phyloP scores from a whole-genome alignment of 2,888 invertebrate genomes.

The Meloe dianella region DNA sequence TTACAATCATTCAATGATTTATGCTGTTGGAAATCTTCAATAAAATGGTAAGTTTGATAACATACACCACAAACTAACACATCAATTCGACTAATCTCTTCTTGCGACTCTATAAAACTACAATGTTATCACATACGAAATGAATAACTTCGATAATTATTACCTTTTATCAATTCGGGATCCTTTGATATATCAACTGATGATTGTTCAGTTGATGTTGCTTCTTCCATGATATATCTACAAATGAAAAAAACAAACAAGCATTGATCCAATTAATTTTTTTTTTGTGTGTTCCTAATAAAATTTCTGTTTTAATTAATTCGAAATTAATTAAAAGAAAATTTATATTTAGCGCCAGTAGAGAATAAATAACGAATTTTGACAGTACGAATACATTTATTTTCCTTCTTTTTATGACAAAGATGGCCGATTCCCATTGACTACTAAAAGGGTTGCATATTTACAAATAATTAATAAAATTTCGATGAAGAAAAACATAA shows the following conservation, averaged over 20 bases:
- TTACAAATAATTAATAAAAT: conserved; percentile 36
- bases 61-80: conserved; percentile 85
- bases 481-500: conserved; percentile 35
- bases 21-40: conserved; percentile 80
- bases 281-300: too few species aligned
- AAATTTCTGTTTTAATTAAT: too few species aligned
- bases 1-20: conserved; percentile 55
- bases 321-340: conserved; percentile 10
- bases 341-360: conserved; percentile 42
- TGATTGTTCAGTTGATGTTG: conserved; percentile 21
- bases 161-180: conserved; percentile 45
- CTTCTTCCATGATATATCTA: conserved; percentile 32
- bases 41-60: conserved; percentile 78
- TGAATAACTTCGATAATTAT: conserved; percentile 14
- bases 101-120: conserved; percentile 70
- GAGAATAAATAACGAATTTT: conserved; percentile 21
- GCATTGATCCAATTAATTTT: too few species aligned
- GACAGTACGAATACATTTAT: conserved; percentile 21
- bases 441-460: conserved; percentile 36
- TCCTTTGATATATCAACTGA: conserved; percentile 42
- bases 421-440: conserved; percentile 48
- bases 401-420: conserved; percentile 32
- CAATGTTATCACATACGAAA: neutral
- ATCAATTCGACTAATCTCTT: conserved; percentile 77
- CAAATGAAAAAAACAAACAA: conserved; percentile 10